phyloP scores from a whole-genome alignment of 2,797 vertebrate species.

The Acipenser oxyrinchus region DNA sequence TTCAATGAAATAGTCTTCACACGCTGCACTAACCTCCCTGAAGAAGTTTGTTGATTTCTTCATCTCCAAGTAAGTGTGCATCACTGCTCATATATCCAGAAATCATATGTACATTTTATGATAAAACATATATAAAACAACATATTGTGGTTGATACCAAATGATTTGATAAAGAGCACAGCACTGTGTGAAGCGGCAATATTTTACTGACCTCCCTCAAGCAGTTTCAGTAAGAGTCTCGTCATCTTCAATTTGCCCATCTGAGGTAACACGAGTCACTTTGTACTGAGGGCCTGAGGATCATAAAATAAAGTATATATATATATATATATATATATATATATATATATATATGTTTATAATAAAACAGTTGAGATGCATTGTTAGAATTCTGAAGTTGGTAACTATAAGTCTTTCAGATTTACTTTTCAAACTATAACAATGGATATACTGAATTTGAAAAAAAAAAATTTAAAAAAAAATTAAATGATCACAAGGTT shows the following conservation, averaged over 20 bases:
- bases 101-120: not conserved
- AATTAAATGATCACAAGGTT: not conserved
- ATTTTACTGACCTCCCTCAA: slow-evolving; percentile 68
- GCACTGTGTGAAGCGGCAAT: not conserved
- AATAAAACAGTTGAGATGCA: not conserved
- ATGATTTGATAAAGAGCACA: not conserved
- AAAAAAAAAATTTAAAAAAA: no score
- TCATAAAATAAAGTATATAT: not conserved
- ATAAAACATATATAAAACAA: not conserved
- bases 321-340: not conserved
- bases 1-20: slow-evolving; percentile 39
- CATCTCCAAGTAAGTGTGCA: slow-evolving; percentile 67
- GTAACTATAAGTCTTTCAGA: not conserved
- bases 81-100: slow-evolving; percentile 30
- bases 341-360: not conserved
- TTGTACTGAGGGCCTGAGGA: slow-evolving; percentile 11
- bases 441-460: slow-evolving; percentile 10
- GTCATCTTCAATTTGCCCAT: slow-evolving; percentile 42
- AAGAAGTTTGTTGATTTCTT: slow-evolving; percentile 72
- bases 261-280: slow-evolving; percentile 38
- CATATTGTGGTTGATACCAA: not conserved
- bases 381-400: slow-evolving; percentile 12
- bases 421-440: slow-evolving; percentile 9
- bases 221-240: slow-evolving; percentile 53
- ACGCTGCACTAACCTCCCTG: slow-evolving; percentile 70